phyloP scores from a whole-genome alignment of 1,140 invertebrate species.

The Zophobas morio region DNA sequence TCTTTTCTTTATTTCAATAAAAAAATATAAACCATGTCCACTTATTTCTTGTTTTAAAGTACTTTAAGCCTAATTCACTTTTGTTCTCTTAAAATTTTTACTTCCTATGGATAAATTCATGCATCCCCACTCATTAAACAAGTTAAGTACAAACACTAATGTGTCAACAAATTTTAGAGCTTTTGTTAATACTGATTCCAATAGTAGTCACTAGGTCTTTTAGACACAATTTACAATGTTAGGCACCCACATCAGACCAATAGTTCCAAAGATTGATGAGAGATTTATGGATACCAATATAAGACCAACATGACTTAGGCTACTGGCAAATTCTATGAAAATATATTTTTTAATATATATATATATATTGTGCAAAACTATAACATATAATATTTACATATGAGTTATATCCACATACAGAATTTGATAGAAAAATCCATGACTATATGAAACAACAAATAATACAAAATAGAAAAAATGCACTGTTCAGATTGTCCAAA shows the following conservation, averaged over 20 bases:
- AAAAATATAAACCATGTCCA: constrained; percentile 45
- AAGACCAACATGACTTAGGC: constrained; percentile 59
- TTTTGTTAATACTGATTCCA: constrained; percentile 50
- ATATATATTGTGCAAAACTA: constrained; percentile 50
- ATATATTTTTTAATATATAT: constrained; percentile 57
- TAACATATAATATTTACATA: constrained; percentile 42
- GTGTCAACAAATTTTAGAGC: constrained; percentile 23
- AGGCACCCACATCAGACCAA: constrained; percentile 65
- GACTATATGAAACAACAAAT: constrained; percentile 6
- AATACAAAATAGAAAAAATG: constrained; percentile 30
- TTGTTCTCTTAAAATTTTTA: not conserved
- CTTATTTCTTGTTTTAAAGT: not conserved
- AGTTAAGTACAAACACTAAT: constrained; percentile 17
- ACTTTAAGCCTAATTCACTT: not conserved
- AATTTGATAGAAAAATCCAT: constrained; percentile 51
- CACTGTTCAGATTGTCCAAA: constrained; percentile 23
- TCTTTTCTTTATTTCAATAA: constrained; percentile 30
- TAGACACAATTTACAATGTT: constrained; percentile 52
- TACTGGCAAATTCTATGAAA: constrained; percentile 59
- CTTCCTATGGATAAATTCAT: not conserved
- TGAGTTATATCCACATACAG: constrained; percentile 24
- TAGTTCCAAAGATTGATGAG: constrained; percentile 62
- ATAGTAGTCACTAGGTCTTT: constrained; percentile 60
- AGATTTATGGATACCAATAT: constrained; percentile 57
- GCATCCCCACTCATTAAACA: not conserved